Percentiles rank a stretch among this genome's conserved stretches.
These are phyloP conservation scores for Globia sparganii DNA, from an alignment of 2,888 invertebrate species.

Conservation along the genomic window DNA sequence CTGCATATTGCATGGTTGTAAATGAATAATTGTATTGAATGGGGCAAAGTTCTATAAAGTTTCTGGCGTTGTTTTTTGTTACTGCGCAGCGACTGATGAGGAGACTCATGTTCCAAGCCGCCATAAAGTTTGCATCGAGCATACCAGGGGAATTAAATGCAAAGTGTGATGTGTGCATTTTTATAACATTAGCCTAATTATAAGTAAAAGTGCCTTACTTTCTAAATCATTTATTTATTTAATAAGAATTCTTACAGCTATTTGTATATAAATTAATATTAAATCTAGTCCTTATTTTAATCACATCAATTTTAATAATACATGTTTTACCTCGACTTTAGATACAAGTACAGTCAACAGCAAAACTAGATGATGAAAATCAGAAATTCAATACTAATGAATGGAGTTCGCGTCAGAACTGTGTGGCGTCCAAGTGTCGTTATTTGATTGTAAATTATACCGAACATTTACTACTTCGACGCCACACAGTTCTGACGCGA, in stretches of 20 bases:
- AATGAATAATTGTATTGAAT: too few relatives aligned
- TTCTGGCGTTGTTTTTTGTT: too few relatives aligned
- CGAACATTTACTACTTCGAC: too few relatives aligned
- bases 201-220: slow-evolving; percentile 52
- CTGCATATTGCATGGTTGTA: too few relatives aligned
- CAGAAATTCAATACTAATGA: too few relatives aligned
- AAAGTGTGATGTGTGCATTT: slow-evolving; percentile 35
- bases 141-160: not conserved
- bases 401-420: too few relatives aligned
- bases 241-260: slow-evolving; percentile 76
- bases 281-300: slow-evolving; percentile 75
- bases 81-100: not conserved
- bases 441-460: too few relatives aligned
- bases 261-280: slow-evolving; percentile 78
- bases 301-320: slow-evolving; percentile 66
- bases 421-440: too few relatives aligned
- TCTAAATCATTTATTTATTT: slow-evolving; percentile 78
- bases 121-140: not conserved
- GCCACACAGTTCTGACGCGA: too few relatives aligned
- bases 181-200: slow-evolving; percentile 18
- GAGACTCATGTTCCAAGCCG: not conserved
- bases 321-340: slow-evolving; percentile 42
- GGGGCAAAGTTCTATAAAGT: too few relatives aligned
- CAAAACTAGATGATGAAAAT: too few relatives aligned
- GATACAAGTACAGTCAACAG: too few relatives aligned